Percentiles rank a stretch among this genome's conserved stretches.
phyloP scores from a whole-genome alignment of 2,797 vertebrate genomes.

The Esox lucius region DNA sequence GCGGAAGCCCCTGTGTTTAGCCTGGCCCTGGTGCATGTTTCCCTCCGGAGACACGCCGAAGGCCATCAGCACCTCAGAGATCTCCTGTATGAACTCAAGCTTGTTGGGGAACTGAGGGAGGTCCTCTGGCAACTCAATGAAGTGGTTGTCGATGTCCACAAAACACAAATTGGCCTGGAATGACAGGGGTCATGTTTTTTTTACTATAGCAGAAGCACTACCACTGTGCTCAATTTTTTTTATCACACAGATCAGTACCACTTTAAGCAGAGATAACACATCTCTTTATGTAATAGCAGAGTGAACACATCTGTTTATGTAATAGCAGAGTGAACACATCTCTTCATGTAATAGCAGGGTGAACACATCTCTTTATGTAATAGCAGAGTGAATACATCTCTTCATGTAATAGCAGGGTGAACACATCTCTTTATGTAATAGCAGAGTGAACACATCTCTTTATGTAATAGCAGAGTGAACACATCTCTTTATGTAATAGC shows the following conservation, averaged over 20 bases:
- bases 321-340: too few relatives aligned
- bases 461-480: too few relatives aligned
- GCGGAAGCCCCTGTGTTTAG: constrained; percentile 81
- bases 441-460: too few relatives aligned
- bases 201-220: background rate
- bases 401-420: too few relatives aligned
- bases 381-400: too few relatives aligned
- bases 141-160: constrained; percentile 98
- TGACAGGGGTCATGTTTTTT: background rate
- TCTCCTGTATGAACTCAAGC: constrained; percentile 97
- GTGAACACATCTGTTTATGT: too few relatives aligned
- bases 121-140: constrained; percentile 96
- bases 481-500: too few relatives aligned
- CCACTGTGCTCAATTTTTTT: constrained; percentile 19
- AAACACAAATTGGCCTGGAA: constrained; percentile 96
- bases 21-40: constrained; percentile 83
- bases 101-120: constrained; percentile 98
- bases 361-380: too few relatives aligned
- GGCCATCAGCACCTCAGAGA: constrained; percentile 92
- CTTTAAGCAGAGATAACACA: background rate
- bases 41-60: constrained; percentile 93
- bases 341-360: too few relatives aligned
- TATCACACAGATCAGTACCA: background rate
- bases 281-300: too few relatives aligned
- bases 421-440: too few relatives aligned